Base-by-base conservation (phyloP, 2,888 invertebrate genomes). In the Byasa hedistus region DNA sequence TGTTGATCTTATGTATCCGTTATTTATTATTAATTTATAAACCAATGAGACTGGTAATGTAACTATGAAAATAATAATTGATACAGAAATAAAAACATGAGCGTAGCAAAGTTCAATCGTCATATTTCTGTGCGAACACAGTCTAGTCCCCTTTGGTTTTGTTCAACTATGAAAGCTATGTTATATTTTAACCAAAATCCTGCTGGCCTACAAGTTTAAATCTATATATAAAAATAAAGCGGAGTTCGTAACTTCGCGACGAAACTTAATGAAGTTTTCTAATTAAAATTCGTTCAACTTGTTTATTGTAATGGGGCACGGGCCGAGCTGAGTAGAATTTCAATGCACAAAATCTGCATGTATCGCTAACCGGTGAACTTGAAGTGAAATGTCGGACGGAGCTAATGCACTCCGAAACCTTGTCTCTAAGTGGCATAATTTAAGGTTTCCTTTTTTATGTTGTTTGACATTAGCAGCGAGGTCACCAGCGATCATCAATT, bases 271-370 rank as follows among this genome's bases (percentile, higher is more conserved):
- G 51, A 65, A 17, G 56, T 57, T 57, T 57, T 23, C 59, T 57
- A 61, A 66, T 66, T 66, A 61, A 57, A 51, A 66, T 66, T 66
- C 61, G 61, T 57, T 32, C 51, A 48, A 57, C 24, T 65, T 65
- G 60, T 57, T 57, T 61, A 65, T 65, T 61, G 32, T 66, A 61
- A 66, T 66, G 65, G 52, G 27, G 61, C 65, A 66, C 65, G 65
- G 61, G 61, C 36, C 36, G 57, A 19, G 65, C 36, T 51, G 57
- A 36, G 21, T 24, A 17, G 65, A 66, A 66, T 61, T 54, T 57
- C 19, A 61, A 66, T 66, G 57, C 61, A 61, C n/a, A 12, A 61
- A 52, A 57, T 66, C 57, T 57, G 65, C 61, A 66, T 66, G 23
- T 56, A 55, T 60, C 56, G 55, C 52, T 36, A 57, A 12, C 51